phyloP scores from a whole-genome alignment of 2,888 invertebrate genomes.

The Antheraea yamamai region DNA sequence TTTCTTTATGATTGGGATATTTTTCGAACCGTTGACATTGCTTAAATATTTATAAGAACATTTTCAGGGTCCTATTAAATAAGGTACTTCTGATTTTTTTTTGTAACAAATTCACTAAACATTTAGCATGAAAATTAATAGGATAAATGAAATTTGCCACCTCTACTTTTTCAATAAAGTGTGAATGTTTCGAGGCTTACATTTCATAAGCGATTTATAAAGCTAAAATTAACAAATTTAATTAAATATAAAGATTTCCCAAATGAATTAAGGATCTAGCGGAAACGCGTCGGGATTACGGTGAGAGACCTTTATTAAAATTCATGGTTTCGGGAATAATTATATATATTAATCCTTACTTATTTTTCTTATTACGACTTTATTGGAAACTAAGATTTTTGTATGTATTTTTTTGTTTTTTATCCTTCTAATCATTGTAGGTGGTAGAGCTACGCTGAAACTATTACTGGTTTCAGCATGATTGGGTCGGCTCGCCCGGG shows the following conservation, averaged over 20 bases:
- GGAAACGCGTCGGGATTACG: conserved; percentile 32
- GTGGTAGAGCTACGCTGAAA: too few species aligned
- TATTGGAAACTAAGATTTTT: conserved; percentile 27
- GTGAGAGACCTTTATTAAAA: conserved; percentile 38
- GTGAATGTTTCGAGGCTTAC: background rate
- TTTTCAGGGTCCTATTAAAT: too few species aligned
- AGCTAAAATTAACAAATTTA: conserved; percentile 24
- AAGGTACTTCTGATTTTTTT: too few species aligned
- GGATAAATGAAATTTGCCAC: background rate
- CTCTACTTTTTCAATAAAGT: conserved; percentile 2
- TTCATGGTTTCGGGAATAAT: conserved; percentile 32
- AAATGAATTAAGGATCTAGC: conserved; percentile 37
- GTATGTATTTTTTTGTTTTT: conserved; percentile 41
- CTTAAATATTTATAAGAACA: too few species aligned
- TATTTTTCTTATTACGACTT: conserved; percentile 34
- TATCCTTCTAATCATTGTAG: conserved; percentile 26
- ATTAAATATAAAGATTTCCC: conserved; percentile 31
- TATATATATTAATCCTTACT: conserved; percentile 22
- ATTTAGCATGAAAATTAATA: background rate
- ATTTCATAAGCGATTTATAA: conserved; percentile 23
- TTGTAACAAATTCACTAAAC: background rate
- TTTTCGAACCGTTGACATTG: too few species aligned
- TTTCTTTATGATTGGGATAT: too few species aligned
- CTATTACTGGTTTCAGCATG: too few species aligned
- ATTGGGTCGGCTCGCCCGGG: too few species aligned